Percentiles rank a stretch among this genome's conserved stretches.
phyloP scores from a whole-genome alignment of 2,113 vertebrate species.

The Chitala chitala region DNA sequence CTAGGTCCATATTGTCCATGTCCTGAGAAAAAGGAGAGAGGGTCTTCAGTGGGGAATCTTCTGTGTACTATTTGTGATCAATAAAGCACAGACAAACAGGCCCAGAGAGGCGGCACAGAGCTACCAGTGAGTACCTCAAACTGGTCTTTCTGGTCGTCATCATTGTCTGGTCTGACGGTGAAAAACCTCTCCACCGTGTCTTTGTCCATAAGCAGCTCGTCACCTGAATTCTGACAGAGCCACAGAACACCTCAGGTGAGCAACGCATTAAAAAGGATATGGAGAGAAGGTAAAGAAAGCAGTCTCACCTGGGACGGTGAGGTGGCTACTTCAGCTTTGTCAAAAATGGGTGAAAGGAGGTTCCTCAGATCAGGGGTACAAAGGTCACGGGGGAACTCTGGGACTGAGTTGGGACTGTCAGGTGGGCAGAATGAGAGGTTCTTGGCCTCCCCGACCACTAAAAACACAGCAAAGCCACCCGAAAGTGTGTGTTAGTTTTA shows the following conservation, averaged over 20 bases:
- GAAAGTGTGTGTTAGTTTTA: neutral
- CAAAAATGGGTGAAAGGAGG: constrained; percentile 74
- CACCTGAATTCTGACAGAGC: constrained; percentile 28
- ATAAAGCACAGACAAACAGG: neutral
- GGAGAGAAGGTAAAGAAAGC: constrained; percentile 9
- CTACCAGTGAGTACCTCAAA: constrained; percentile 33
- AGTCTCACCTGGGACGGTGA: constrained; percentile 32
- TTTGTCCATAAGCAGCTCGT: constrained; percentile 41
- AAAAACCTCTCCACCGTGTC: constrained; percentile 61
- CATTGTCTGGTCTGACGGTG: constrained; percentile 41
- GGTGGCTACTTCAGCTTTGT: constrained; percentile 27
- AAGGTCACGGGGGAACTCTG: constrained; percentile 66
- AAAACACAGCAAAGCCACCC: neutral
- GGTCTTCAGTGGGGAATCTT: too few relatives aligned
- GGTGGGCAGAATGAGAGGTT: constrained; percentile 59
- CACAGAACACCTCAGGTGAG: neutral
- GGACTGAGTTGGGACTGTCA: constrained; percentile 26
- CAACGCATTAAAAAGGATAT: constrained; percentile 43
- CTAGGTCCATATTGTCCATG: constrained; percentile 65
- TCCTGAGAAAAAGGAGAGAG: too few relatives aligned
- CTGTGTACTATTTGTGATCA: neutral
- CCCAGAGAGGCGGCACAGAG: neutral
- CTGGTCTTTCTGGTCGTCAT: constrained; percentile 26
- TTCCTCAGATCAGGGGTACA: constrained; percentile 69
- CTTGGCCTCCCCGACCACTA: constrained; percentile 41